Conservation (phyloP, 2,113 vertebrate genomes). For the Paramisgurnus dabryanus region DNA sequence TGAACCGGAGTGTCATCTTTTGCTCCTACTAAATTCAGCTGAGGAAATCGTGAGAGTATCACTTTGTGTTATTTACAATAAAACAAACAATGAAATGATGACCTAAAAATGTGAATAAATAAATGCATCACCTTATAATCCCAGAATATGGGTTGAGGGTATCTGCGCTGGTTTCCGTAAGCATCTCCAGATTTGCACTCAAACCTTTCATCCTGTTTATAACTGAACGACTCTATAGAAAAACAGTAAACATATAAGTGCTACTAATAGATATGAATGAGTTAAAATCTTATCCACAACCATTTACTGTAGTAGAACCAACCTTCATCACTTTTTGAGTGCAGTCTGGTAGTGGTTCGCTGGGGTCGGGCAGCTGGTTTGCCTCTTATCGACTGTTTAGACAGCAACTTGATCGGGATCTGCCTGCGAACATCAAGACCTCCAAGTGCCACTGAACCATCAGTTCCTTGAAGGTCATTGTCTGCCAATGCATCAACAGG, state of each 20-base stretch:
- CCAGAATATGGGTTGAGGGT: conserved; percentile 90
- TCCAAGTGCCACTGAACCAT: conserved; percentile 91
- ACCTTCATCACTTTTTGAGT: conserved; percentile 88
- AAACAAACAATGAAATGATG: not conserved
- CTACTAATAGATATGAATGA: not conserved
- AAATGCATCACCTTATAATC: conserved; percentile 87
- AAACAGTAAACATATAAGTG: too few species aligned
- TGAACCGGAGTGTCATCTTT: conserved; percentile 94
- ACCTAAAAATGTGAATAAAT: not conserved
- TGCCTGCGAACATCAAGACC: conserved; percentile 92
- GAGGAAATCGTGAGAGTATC: conserved; percentile 22
- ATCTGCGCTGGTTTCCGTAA: conserved; percentile 88
- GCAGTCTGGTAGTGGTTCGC: conserved; percentile 79
- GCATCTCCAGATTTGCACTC: conserved; percentile 91
- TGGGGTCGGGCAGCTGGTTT: conserved; percentile 81
- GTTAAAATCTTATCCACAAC: not conserved
- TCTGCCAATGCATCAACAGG: conserved; percentile 67
- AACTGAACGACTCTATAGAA: conserved; percentile 85
- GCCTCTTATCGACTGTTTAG: conserved; percentile 87
- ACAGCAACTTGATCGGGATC: conserved; percentile 97
- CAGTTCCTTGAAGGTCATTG: conserved; percentile 98
- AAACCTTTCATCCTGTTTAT: conserved; percentile 89
- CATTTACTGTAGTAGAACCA: conserved; percentile 12
- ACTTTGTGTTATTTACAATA: not conserved
- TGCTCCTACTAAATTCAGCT: conserved; percentile 95